Evolutionary conservation across 2,888 invertebrate genomes (phyloP).

Genomic region (Argyra leucocephala): DNA sequence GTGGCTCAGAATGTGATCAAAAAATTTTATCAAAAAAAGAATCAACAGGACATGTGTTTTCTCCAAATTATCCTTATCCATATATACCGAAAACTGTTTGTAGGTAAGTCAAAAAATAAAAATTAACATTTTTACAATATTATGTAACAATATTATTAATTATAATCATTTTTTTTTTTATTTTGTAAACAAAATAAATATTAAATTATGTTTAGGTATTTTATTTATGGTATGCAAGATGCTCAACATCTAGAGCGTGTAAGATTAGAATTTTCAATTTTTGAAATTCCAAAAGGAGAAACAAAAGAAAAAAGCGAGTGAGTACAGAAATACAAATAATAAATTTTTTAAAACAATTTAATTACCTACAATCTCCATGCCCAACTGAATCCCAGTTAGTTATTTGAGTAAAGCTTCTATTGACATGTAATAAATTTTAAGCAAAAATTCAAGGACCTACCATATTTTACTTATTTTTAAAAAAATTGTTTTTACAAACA

Average conservation of each 20-base stretch:
- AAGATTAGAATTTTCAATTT: constrained; percentile 74
- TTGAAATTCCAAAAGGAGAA: constrained; percentile 77
- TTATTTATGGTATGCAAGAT: constrained; percentile 97
- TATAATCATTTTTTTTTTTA: background rate
- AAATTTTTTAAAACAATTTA: constrained; percentile 13
- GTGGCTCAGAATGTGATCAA: constrained; percentile 97
- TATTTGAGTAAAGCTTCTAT: too few relatives aligned
- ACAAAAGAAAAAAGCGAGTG: constrained; percentile 65
- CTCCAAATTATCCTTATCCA: constrained; percentile 91
- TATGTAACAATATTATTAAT: background rate
- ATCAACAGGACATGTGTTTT: constrained; percentile 84
- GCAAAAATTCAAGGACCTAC: too few relatives aligned
- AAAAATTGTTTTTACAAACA: too few relatives aligned
- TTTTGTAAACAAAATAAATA: background rate
- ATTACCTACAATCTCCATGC: background rate
- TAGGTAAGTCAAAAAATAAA: constrained; percentile 50
- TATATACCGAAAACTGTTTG: constrained; percentile 95
- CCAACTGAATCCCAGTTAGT: too few relatives aligned
- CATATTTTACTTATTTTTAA: too few relatives aligned
- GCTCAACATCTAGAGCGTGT: constrained; percentile 91
- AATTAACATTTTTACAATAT: too few relatives aligned
- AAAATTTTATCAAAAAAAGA: constrained; percentile 90
- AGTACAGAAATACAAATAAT: constrained; percentile 45
- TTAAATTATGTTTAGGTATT: constrained; percentile 54
- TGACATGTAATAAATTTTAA: too few relatives aligned